Percentiles rank a stretch among this genome's conserved stretches.
Conservation (phyloP, 2,888 invertebrate genomes). For the Agrochola macilenta region DNA sequence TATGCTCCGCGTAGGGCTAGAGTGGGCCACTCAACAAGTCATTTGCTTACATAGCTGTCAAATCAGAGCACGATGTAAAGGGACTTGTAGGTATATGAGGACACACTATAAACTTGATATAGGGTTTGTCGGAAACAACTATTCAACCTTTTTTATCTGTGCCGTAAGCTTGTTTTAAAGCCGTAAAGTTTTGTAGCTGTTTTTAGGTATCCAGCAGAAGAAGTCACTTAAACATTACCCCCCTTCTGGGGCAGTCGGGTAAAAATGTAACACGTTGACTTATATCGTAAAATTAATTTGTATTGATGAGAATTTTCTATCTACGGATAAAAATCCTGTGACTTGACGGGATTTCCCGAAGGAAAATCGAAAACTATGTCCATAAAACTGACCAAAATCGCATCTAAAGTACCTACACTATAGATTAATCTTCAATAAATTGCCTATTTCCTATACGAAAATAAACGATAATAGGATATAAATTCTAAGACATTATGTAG, state of each 20-base stretch:
- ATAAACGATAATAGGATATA: conserved; percentile 40
- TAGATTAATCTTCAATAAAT: conserved; percentile 30
- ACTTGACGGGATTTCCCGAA: neutral
- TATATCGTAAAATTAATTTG: neutral
- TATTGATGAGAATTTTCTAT: too few species aligned
- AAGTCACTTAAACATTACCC: neutral
- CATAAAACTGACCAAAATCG: neutral
- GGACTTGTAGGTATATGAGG: neutral
- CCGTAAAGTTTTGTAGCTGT: neutral
- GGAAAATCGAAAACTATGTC: neutral
- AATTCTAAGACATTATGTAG: conserved; percentile 22
- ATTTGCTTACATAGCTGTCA: conserved; percentile 42
- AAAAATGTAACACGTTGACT: neutral
- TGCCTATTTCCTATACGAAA: conserved; percentile 19
- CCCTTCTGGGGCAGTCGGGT: too few species aligned
- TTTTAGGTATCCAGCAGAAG: neutral
- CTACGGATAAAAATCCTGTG: too few species aligned
- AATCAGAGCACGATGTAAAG: conserved; percentile 19
- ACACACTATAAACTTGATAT: conserved; percentile 11
- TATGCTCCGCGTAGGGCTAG: conserved; percentile 11
- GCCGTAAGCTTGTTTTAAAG: neutral
- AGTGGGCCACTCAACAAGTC: conserved; percentile 51
- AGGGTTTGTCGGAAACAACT: neutral
- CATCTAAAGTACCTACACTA: neutral
- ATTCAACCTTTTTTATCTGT: conserved; percentile 2